These are phyloP conservation scores for Bolinopsis microptera DNA, from an alignment of 37 sponge, comb jelly and placozoan species.

Conservation along the genomic window DNA sequence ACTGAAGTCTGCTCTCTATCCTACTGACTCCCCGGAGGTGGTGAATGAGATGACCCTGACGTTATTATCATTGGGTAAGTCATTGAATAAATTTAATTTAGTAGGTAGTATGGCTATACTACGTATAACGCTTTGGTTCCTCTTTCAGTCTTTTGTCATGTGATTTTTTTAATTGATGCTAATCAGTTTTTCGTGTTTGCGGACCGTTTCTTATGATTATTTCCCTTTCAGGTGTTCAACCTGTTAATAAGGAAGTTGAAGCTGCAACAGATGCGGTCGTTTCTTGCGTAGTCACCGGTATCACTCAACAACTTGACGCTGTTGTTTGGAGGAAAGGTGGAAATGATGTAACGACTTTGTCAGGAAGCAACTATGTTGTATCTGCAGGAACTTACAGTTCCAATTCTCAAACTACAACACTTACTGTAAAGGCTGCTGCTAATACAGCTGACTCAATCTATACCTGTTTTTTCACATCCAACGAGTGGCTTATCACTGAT, in stretches of 20 bases:
- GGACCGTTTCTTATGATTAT: too few species aligned
- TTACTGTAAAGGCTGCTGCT: background rate
- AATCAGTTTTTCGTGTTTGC: too few species aligned
- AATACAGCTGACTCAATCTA: background rate
- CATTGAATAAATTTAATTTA: too few species aligned
- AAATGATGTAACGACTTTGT: background rate
- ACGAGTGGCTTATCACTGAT: background rate
- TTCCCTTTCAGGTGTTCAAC: background rate
- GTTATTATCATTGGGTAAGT: background rate
- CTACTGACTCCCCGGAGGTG: background rate
- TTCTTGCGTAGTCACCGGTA: background rate
- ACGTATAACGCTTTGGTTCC: too few species aligned
- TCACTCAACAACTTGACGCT: constrained; percentile 3
- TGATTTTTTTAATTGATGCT: too few species aligned
- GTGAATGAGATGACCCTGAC: background rate
- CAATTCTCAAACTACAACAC: constrained; percentile 16
- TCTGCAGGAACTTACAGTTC: background rate
- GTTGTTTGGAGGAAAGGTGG: background rate
- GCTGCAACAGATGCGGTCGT: background rate
- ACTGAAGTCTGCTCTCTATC: background rate
- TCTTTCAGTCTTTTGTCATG: too few species aligned
- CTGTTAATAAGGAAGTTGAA: background rate
- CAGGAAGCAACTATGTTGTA: background rate
- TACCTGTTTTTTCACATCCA: background rate
- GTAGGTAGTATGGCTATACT: too few species aligned